Evolutionary conservation across 1,140 invertebrate species (phyloP), one percentile per base, ranked within the genome.

Genomic region (Apis dorsata): DNA sequence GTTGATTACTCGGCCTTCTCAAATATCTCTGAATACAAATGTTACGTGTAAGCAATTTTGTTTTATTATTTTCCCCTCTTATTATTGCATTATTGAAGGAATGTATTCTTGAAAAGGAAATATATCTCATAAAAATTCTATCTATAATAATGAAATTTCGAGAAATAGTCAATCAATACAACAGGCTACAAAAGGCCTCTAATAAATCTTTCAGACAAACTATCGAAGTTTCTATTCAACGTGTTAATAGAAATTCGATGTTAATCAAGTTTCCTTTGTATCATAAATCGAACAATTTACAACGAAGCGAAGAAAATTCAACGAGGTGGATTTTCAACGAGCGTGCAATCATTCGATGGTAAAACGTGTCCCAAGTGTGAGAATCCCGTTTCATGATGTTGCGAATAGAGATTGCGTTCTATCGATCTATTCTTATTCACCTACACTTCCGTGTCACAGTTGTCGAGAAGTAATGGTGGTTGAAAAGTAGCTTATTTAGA

Each of bases 361-460:
- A 11, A 53, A 63, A 17, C 69, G 44, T 13, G 44, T 70, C 49
- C 9, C 34, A 34, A 34, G 34, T 49, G 19, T 17, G 49, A 11
- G 13, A 5, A 34, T 24, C 68, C 15, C 8, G 44, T 17, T 51
- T 49, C 44, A 4, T 9, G 69, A 69, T 69, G 21, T 44, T 17
- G 21, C 15, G 69, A 70, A 70, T 17, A 70, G n/a, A 15, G 69
- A 70, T 70, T n/a, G n/a, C 21, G 69, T 24, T 63, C 24, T 63
- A 63, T 63, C 62, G 62, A 63, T 49, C 49, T 70, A 51, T 44
- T 44, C 44, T 70, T 70, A 70, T 70, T 17, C 44, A 19, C n/a
- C 69, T 70, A 24, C 49, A 44, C 34, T 68, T 68, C 15, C 69
- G n/a, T 51, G 49, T 10, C n/a, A 7, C 9, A 13, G 44, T 24